These are phyloP conservation scores for Aplysia californica DNA, from an alignment of 1,140 invertebrate genomes.

Conservation along the genomic window DNA sequence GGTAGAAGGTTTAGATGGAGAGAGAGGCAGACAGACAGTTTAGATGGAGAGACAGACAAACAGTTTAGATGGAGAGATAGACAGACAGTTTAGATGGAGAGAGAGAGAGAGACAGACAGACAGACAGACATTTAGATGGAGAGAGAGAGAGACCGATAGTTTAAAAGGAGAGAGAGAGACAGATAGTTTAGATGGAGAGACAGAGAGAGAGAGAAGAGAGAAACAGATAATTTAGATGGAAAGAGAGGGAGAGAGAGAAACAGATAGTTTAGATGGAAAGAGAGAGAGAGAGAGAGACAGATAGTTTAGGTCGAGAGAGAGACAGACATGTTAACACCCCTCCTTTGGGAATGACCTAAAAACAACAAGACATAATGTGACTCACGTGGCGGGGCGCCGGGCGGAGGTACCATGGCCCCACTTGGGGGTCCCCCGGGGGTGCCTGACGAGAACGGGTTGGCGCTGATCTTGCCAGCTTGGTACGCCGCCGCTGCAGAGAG, in stretches of 20 bases:
- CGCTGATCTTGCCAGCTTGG: slow-evolving; percentile 94
- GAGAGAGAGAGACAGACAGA: neutral
- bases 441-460: slow-evolving; percentile 86
- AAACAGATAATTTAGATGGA: neutral
- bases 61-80: neutral
- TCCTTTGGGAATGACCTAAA: neutral
- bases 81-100: neutral
- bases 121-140: neutral
- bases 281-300: neutral
- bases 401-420: slow-evolving; percentile 76
- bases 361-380: neutral
- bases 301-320: neutral
- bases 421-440: slow-evolving; percentile 68
- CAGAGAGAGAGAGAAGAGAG: neutral
- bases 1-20: neutral
- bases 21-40: neutral
- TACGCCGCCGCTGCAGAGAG: slow-evolving; percentile 81
- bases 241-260: neutral
- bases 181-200: neutral
- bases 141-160: too few relatives aligned
- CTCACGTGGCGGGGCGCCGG: slow-evolving; percentile 58
- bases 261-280: neutral
- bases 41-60: neutral
- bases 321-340: neutral
- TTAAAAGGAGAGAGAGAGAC: too few relatives aligned